These are phyloP conservation scores for Epiblema foenella DNA, from an alignment of 2,888 invertebrate species.

Conservation along the genomic window DNA sequence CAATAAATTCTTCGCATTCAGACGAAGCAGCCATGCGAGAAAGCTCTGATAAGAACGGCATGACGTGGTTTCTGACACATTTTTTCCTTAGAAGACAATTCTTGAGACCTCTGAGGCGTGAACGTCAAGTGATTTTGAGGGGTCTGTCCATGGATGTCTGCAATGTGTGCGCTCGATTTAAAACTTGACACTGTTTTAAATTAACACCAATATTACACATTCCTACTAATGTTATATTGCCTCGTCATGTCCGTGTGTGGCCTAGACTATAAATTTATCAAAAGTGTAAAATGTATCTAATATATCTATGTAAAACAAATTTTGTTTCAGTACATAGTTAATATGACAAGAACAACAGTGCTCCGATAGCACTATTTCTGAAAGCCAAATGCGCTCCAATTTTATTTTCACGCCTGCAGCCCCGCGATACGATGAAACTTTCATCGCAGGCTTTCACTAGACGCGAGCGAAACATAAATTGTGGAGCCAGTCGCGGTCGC, in stretches of 20 bases:
- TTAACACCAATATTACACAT: background rate
- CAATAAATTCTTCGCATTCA: constrained; percentile 82
- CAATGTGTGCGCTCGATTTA: background rate
- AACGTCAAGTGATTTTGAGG: constrained; percentile 47
- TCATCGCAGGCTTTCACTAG: constrained; percentile 77
- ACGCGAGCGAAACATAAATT: constrained; percentile 71
- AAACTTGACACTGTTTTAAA: too few species aligned
- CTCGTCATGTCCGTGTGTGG: too few species aligned
- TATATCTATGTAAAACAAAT: too few species aligned
- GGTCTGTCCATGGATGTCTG: background rate
- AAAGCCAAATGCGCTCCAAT: constrained; percentile 65
- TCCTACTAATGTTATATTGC: too few species aligned
- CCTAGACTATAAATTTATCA: too few species aligned
- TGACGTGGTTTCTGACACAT: constrained; percentile 72
- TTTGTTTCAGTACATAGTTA: too few species aligned
- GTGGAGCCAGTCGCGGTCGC: constrained; percentile 50
- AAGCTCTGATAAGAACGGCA: constrained; percentile 78
- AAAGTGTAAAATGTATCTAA: too few species aligned
- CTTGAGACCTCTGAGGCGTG: constrained; percentile 55
- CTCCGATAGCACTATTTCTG: constrained; percentile 56
- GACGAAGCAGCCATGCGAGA: constrained; percentile 74
- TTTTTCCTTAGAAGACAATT: constrained; percentile 76
- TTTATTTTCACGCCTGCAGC: constrained; percentile 82
- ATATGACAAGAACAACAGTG: constrained; percentile 47
- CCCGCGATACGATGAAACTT: constrained; percentile 80